Conservation (phyloP, 2,797 vertebrate genomes). For the Prunella strophiata region DNA sequence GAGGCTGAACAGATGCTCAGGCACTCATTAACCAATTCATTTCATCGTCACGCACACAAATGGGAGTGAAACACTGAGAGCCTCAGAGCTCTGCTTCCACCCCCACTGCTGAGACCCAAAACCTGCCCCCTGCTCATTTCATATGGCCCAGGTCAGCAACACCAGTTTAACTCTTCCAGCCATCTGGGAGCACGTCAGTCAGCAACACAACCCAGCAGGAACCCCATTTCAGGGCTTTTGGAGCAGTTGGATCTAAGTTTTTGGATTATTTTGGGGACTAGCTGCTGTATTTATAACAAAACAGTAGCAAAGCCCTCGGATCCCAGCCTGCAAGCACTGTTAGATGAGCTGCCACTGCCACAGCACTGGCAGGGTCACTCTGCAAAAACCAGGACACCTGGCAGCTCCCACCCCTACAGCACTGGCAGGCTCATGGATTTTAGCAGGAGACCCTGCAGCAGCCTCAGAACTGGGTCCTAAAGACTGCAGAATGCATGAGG, state of each 20-base stretch:
- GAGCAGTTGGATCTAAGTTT: neutral
- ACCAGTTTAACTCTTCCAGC: neutral
- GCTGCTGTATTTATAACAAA: neutral
- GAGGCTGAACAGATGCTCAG: conserved; percentile 66
- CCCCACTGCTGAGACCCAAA: neutral
- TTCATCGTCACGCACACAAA: conserved; percentile 38
- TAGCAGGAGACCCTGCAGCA: neutral
- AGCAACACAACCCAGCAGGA: neutral
- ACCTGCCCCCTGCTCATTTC: neutral
- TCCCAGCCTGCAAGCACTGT: neutral
- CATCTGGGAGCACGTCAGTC: neutral
- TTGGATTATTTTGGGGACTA: neutral
- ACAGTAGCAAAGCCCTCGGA: neutral
- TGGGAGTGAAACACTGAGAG: conserved; percentile 37
- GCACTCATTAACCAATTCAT: conserved; percentile 68
- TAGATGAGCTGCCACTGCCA: neutral
- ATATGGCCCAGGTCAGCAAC: neutral
- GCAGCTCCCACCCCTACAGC: neutral
- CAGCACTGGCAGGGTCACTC: neutral
- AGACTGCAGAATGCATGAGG: neutral
- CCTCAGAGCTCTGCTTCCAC: neutral
- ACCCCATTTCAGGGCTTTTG: neutral
- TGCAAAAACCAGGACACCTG: neutral
- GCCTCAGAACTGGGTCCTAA: neutral
- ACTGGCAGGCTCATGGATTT: neutral